Conservation (phyloP, 2,797 vertebrate species). For the Pipistrellus pipistrellus region DNA sequence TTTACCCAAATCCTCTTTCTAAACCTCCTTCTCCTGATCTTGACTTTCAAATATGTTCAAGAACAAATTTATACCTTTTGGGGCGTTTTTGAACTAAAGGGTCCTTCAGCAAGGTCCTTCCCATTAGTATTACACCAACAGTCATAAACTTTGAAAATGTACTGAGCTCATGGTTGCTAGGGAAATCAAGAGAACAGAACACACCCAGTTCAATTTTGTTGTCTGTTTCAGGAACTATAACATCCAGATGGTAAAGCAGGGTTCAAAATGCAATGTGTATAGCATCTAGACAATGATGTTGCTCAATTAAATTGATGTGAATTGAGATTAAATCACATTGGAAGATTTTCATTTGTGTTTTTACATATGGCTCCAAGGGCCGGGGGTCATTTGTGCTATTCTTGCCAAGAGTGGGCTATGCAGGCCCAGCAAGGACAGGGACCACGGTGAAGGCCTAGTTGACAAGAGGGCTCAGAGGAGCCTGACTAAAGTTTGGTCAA, state of each 20-base stretch:
- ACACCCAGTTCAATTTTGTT: neutral
- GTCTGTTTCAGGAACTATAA: neutral
- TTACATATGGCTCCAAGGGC: neutral
- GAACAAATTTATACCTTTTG: neutral
- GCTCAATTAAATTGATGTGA: conserved; percentile 13
- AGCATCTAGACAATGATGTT: neutral
- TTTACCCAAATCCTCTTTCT: neutral
- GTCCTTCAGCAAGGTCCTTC: neutral
- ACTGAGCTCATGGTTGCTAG: neutral
- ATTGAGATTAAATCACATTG: neutral
- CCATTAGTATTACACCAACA: neutral
- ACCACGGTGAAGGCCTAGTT: neutral
- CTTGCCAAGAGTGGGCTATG: neutral
- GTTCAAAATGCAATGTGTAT: neutral
- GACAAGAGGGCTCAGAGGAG: neutral
- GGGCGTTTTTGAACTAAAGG: neutral
- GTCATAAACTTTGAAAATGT: neutral
- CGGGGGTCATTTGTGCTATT: neutral
- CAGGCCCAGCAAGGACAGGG: neutral
- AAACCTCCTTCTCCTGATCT: neutral
- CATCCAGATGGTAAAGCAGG: neutral
- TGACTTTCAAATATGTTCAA: neutral
- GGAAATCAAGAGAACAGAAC: conserved; percentile 5
- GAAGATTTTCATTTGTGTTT: neutral
- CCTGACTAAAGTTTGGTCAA: neutral